Conservation (phyloP, 2,113 vertebrate species). For the Lutjanus erythropterus region DNA sequence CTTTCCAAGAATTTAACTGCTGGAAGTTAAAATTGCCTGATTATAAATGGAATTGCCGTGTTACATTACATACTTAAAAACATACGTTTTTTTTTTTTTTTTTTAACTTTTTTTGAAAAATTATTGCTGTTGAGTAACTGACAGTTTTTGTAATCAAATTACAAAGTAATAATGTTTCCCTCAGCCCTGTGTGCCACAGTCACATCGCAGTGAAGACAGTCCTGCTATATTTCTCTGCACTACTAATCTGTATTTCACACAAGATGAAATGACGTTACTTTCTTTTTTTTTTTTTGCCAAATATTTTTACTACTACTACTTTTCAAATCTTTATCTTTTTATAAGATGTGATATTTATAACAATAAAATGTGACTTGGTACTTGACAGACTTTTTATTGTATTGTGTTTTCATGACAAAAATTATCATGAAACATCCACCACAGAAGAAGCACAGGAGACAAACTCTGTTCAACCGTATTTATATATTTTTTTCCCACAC, state of each 20-base stretch:
- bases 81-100: neutral
- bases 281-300: conserved; percentile 43
- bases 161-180: neutral
- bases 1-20: neutral
- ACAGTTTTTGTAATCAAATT: conserved; percentile 24
- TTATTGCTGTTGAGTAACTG: neutral
- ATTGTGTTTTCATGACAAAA: neutral
- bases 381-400: conserved; percentile 14
- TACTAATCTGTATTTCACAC: conserved; percentile 62
- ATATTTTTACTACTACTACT: conserved; percentile 59
- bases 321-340: conserved; percentile 75
- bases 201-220: conserved; percentile 10
- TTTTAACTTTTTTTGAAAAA: neutral
- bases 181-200: conserved; percentile 1
- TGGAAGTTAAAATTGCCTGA: neutral
- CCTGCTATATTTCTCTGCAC: conserved; percentile 60
- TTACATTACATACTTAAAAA: neutral
- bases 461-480: conserved; percentile 38
- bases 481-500: conserved; percentile 38
- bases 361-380: conserved; percentile 83
- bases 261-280: conserved; percentile 20
- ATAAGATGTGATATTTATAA: conserved; percentile 86
- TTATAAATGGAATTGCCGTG: neutral
- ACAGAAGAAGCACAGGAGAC: conserved; percentile 38
- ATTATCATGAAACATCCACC: neutral